These are phyloP conservation scores for Apodemia duryi DNA, from an alignment of 2,888 invertebrate species.

Conservation along the genomic window DNA sequence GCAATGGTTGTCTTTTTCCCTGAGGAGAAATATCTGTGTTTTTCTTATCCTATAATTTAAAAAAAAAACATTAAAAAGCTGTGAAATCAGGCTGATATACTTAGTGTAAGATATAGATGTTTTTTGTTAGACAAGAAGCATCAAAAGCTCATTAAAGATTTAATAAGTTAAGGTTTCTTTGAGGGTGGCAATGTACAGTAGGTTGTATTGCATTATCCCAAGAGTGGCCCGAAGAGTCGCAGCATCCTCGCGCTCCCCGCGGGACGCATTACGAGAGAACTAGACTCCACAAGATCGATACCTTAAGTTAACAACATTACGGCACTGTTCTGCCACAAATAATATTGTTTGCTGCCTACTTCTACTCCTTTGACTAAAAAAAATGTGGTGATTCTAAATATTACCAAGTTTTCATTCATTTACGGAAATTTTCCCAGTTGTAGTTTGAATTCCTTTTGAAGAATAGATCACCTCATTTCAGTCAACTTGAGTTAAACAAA, in stretches of 20 bases:
- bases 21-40: too few relatives aligned
- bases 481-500: too few relatives aligned
- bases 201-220: conserved; percentile 72
- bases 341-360: conserved; percentile 36
- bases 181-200: conserved; percentile 27
- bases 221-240: conserved; percentile 55
- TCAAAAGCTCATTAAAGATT: conserved; percentile 1
- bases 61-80: too few relatives aligned
- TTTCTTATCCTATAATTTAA: too few relatives aligned
- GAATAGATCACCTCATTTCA: too few relatives aligned
- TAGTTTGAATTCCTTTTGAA: too few relatives aligned
- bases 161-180: conserved; percentile 14
- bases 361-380: conserved; percentile 3
- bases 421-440: too few relatives aligned
- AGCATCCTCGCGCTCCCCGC: conserved; percentile 61
- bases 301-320: conserved; percentile 58
- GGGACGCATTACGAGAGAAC: conserved; percentile 75
- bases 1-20: too few relatives aligned
- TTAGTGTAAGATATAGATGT: too few relatives aligned
- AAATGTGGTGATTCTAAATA: neutral
- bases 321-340: conserved; percentile 49
- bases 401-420: neutral
- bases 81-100: too few relatives aligned
- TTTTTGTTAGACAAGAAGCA: neutral
- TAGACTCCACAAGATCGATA: conserved; percentile 71